Conservation (phyloP, 2,113 vertebrate species). For the Sylvilagus bachmani region DNA sequence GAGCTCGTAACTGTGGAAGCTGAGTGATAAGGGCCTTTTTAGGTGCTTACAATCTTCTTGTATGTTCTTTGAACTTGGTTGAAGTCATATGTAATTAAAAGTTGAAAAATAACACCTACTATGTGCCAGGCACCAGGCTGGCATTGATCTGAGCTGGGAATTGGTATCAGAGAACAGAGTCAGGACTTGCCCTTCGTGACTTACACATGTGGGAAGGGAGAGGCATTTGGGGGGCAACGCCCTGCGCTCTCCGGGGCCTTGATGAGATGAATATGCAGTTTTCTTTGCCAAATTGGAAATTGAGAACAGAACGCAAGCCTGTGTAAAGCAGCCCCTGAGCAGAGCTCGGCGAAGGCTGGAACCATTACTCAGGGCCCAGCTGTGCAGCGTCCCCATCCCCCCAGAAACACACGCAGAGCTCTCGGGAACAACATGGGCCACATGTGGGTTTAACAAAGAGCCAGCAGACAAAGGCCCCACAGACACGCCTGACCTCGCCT, state of each 20-base stretch:
- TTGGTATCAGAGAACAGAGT: constrained; percentile 33
- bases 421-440: neutral
- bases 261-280: constrained; percentile 63
- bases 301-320: constrained; percentile 69
- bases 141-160: neutral
- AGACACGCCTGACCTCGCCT: constrained; percentile 61
- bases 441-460: constrained; percentile 69
- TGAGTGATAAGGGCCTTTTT: neutral
- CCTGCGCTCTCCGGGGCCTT: constrained; percentile 54
- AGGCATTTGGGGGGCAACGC: constrained; percentile 56
- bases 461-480: constrained; percentile 67
- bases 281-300: constrained; percentile 75
- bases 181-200: constrained; percentile 46
- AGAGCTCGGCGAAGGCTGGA: constrained; percentile 1
- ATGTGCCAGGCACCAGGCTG: neutral
- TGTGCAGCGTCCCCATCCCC: constrained; percentile 61
- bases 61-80: neutral
- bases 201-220: constrained; percentile 50
- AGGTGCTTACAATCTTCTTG: neutral
- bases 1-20: neutral
- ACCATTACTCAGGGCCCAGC: constrained; percentile 70
- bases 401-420: constrained; percentile 74
- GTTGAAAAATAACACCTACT: constrained; percentile 39
- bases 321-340: constrained; percentile 52
- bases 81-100: constrained; percentile 37